These are phyloP conservation scores for Manis javanica DNA, from an alignment of 2,797 vertebrate species.

Conservation along the genomic window DNA sequence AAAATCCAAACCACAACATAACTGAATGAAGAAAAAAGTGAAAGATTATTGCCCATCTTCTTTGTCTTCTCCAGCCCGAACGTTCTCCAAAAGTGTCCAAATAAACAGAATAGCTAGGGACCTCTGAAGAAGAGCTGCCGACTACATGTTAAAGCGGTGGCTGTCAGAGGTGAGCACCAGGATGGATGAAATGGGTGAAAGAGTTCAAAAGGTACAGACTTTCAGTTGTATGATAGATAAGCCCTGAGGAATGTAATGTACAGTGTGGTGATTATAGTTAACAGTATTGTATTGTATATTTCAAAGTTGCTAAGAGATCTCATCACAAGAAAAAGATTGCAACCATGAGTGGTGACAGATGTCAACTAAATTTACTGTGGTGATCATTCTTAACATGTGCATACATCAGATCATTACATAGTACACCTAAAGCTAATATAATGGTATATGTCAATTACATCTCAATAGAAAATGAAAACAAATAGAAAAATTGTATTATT, in stretches of 20 bases:
- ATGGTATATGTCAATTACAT: not conserved
- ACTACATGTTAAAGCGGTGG: not conserved
- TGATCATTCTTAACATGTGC: not conserved
- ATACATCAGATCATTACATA: not conserved
- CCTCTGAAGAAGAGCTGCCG: not conserved
- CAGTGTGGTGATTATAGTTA: not conserved
- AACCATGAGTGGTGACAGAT: not conserved
- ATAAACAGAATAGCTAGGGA: not conserved
- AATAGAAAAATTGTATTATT: not conserved
- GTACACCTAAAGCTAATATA: not conserved
- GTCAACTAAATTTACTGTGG: not conserved
- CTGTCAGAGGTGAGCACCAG: not conserved
- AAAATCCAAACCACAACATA: constrained; percentile 10
- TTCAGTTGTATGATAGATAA: not conserved
- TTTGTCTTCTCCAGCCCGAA: not conserved
- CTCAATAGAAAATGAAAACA: not conserved
- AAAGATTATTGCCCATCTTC: not conserved
- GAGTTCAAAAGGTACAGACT: not conserved
- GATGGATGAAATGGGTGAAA: not conserved
- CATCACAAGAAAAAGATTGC: not conserved
- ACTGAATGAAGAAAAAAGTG: not conserved
- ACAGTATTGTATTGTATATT: not conserved
- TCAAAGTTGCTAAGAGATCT: not conserved
- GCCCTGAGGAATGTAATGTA: not conserved
- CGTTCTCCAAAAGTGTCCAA: not conserved